Evolutionary conservation across 1,140 invertebrate species (phyloP).

Genomic region (Hylaeus volcanicus): DNA sequence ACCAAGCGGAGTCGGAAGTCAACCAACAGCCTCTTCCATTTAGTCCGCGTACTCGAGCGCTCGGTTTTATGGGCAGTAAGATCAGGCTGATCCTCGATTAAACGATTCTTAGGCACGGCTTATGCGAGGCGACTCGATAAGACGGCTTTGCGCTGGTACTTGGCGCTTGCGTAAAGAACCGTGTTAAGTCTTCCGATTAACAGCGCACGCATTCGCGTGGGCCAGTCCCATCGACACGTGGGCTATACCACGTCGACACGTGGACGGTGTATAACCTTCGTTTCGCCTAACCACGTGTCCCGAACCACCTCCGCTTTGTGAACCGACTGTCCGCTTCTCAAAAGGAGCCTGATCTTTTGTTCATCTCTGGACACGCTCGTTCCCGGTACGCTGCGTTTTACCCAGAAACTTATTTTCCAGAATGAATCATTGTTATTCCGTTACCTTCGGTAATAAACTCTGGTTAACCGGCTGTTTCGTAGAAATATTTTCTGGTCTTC

Average conservation of each 20-base stretch:
- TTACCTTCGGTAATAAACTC: conserved; percentile 17
- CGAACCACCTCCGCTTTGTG: not conserved
- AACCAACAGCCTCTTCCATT: conserved; percentile 21
- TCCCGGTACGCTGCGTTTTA: conserved; percentile 19
- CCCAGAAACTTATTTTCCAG: not conserved
- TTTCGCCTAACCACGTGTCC: conserved; percentile 30
- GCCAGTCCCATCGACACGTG: conserved; percentile 48
- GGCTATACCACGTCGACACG: conserved; percentile 40
- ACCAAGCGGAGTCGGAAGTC: conserved; percentile 5
- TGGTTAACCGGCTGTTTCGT: too few species aligned
- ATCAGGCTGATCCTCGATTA: conserved; percentile 53
- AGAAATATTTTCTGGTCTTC: too few species aligned
- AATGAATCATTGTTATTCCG: conserved; percentile 29
- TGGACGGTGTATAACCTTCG: conserved; percentile 55
- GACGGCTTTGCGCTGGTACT: conserved; percentile 36
- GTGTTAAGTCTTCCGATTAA: conserved; percentile 45
- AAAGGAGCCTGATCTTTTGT: not conserved
- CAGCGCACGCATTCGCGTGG: conserved; percentile 27
- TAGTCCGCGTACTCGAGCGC: not conserved
- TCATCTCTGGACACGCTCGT: conserved; percentile 25
- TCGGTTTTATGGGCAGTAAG: conserved; percentile 47
- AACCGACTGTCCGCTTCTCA: not conserved
- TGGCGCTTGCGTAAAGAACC: conserved; percentile 55
- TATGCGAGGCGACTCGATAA: conserved; percentile 49
- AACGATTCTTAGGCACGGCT: conserved; percentile 52